phyloP scores from a whole-genome alignment of 2,797 vertebrate species.

The Oreochromis mossambicus region DNA sequence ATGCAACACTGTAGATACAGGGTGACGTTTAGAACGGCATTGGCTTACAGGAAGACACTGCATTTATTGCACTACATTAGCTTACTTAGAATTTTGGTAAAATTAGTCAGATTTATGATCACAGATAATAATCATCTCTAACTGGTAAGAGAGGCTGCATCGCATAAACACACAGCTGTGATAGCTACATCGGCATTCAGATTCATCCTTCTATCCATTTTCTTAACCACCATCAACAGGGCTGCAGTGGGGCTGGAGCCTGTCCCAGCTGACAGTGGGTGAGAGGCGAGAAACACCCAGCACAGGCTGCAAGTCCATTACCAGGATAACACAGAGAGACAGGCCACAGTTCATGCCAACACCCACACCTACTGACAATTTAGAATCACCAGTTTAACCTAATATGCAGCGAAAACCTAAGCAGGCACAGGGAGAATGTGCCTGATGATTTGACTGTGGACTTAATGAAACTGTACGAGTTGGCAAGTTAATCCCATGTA shows the following conservation, averaged over 20 bases:
- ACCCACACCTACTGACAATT: background rate
- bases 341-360: background rate
- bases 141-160: background rate
- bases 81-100: background rate
- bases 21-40: background rate
- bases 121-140: background rate
- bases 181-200: fast-evolving
- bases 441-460: background rate
- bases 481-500: background rate
- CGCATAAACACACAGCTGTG: background rate
- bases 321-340: background rate
- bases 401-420: background rate
- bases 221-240: background rate
- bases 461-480: background rate
- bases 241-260: background rate
- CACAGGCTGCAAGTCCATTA: background rate
- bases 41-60: background rate
- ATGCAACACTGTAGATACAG: background rate
- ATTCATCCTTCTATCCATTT: background rate
- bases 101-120: background rate
- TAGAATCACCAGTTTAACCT: background rate
- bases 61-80: background rate
- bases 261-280: background rate
- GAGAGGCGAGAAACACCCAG: background rate
- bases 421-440: background rate